These are phyloP conservation scores for Petrophora chlorosata DNA, from an alignment of 2,888 invertebrate species.

Conservation along the genomic window DNA sequence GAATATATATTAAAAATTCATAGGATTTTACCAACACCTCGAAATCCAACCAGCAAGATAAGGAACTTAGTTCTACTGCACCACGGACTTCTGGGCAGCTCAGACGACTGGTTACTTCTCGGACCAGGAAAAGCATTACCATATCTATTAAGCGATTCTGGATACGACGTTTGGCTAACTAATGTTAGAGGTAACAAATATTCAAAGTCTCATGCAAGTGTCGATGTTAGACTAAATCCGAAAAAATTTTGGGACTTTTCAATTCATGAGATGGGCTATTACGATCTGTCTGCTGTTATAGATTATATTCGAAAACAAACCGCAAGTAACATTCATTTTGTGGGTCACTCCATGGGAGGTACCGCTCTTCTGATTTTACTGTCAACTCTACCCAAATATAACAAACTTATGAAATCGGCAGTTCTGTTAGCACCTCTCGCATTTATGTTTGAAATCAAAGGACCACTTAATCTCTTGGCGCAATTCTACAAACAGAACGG, in stretches of 20 bases:
- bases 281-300: slow-evolving; percentile 51
- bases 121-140: slow-evolving; percentile 49
- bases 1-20: slow-evolving; percentile 52
- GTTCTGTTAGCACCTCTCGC: slow-evolving; percentile 53
- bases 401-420: slow-evolving; percentile 45
- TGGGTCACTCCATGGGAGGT: slow-evolving; percentile 58
- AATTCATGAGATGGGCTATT: slow-evolving; percentile 59
- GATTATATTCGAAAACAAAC: slow-evolving; percentile 40
- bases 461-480: slow-evolving; percentile 48
- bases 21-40: slow-evolving; percentile 36
- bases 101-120: slow-evolving; percentile 57
- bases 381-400: slow-evolving; percentile 47
- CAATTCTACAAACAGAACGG: slow-evolving; percentile 38
- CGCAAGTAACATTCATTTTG: slow-evolving; percentile 43
- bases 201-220: slow-evolving; percentile 42
- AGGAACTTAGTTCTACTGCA: slow-evolving; percentile 43
- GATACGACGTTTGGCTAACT: slow-evolving; percentile 83
- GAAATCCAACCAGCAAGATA: slow-evolving; percentile 8
- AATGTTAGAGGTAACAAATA: slow-evolving; percentile 65
- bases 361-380: slow-evolving; percentile 53
- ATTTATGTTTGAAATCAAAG: slow-evolving; percentile 52
- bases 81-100: slow-evolving; percentile 55
- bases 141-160: slow-evolving; percentile 72
- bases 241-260: slow-evolving; percentile 57
- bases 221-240: slow-evolving; percentile 24